Conservation (phyloP, 2,797 vertebrate species). For the Arremon brunneinucha region DNA sequence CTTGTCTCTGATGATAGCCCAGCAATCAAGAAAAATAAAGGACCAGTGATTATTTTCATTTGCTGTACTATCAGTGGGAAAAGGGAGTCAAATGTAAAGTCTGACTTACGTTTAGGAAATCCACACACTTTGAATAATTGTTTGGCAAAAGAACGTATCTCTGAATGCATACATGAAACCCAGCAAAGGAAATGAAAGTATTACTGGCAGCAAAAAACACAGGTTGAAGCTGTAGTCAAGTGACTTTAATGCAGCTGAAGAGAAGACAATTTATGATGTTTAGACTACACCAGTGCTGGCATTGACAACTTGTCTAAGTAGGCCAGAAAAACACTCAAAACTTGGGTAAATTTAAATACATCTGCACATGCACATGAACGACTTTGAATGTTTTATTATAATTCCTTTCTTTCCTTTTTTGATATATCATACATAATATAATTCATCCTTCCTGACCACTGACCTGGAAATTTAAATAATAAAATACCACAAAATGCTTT, state of each 20-base stretch:
- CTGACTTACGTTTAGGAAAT: background rate
- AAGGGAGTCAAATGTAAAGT: background rate
- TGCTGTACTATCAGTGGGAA: background rate
- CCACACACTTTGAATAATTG: background rate
- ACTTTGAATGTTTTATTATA: background rate
- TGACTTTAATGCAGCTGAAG: slow-evolving; percentile 8
- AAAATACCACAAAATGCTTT: slow-evolving; percentile 16
- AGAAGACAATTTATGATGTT: slow-evolving; percentile 51
- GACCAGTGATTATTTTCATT: background rate
- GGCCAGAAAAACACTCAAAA: slow-evolving; percentile 24
- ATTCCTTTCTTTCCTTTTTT: background rate
- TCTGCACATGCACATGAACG: slow-evolving; percentile 9
- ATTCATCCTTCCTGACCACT: background rate
- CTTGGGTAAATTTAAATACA: slow-evolving; percentile 28
- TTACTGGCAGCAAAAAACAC: background rate
- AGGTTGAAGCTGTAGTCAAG: background rate
- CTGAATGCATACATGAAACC: background rate
- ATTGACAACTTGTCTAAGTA: slow-evolving; percentile 1
- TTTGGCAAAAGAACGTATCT: background rate
- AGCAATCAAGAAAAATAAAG: background rate
- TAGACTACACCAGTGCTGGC: slow-evolving; percentile 40
- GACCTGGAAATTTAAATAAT: slow-evolving; percentile 36
- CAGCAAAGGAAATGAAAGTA: background rate
- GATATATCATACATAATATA: slow-evolving; percentile 2
- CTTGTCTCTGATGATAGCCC: background rate